phyloP scores from a whole-genome alignment of 2,113 vertebrate genomes.

The Ciconia maguari region DNA sequence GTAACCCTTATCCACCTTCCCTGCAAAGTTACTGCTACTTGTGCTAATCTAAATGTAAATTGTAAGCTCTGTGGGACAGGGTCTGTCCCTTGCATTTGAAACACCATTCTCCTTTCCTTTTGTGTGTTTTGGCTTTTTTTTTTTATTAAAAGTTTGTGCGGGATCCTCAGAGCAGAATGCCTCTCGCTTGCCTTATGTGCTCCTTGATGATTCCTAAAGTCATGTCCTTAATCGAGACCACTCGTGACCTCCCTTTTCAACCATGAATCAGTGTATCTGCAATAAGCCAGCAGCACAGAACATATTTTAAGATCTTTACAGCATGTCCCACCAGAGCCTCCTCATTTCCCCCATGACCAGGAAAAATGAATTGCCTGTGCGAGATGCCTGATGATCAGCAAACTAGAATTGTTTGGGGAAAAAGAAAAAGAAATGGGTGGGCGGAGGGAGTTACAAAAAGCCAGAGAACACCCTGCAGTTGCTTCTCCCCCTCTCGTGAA shows the following conservation, averaged over 20 bases:
- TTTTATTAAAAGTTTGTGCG: background rate
- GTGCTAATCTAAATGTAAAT: slow-evolving; percentile 33
- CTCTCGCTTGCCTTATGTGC: background rate
- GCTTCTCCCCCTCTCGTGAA: background rate
- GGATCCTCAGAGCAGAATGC: background rate
- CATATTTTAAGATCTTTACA: background rate
- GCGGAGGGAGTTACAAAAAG: background rate
- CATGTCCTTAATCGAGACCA: background rate
- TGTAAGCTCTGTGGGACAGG: background rate
- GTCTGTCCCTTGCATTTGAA: background rate
- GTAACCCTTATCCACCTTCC: background rate
- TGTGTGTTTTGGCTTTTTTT: too few relatives aligned
- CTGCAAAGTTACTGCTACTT: background rate
- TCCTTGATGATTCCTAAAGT: background rate
- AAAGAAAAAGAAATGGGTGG: background rate
- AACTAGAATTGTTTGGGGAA: background rate
- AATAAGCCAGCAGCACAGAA: background rate
- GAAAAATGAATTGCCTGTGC: background rate
- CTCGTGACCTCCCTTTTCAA: background rate
- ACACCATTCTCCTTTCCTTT: background rate
- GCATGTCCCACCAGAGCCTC: background rate
- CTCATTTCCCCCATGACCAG: background rate
- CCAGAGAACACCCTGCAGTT: background rate
- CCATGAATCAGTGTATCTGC: slow-evolving; percentile 2
- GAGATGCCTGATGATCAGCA: background rate